These are phyloP conservation scores for Maconellicoccus hirsutus DNA, from an alignment of 1,140 invertebrate species.

Conservation along the genomic window DNA sequence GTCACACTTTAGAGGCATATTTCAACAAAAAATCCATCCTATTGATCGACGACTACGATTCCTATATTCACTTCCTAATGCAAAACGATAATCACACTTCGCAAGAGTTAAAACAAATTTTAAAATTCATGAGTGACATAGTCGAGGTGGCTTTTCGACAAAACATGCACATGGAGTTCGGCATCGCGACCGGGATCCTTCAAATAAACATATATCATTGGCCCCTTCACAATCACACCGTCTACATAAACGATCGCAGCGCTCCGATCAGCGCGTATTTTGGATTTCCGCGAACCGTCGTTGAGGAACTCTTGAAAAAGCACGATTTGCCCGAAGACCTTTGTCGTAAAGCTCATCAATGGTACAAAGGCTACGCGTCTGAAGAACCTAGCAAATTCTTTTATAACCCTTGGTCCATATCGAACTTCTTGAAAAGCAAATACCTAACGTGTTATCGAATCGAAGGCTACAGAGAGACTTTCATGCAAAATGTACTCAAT, in stretches of 20 bases:
- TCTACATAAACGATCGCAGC: not conserved
- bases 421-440: not conserved
- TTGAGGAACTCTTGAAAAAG: not conserved
- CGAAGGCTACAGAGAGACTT: not conserved
- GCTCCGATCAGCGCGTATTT: not conserved
- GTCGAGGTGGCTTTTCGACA: not conserved
- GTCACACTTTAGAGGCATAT: not conserved
- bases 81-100: not conserved
- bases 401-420: not conserved
- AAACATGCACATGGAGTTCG: not conserved
- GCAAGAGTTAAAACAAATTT: not conserved
- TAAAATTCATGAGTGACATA: not conserved
- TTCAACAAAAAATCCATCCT: not conserved
- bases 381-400: not conserved
- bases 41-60: not conserved
- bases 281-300: not conserved
- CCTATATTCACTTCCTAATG: not conserved
- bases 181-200: not conserved
- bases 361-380: not conserved
- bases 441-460: not conserved
- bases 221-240: not conserved
- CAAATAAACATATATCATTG: not conserved
- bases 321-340: not conserved
- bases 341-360: not conserved
- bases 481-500: not conserved